These are phyloP conservation scores for Rhinopithecus roxellana DNA, from an alignment of 2,113 vertebrate genomes.

Conservation along the genomic window DNA sequence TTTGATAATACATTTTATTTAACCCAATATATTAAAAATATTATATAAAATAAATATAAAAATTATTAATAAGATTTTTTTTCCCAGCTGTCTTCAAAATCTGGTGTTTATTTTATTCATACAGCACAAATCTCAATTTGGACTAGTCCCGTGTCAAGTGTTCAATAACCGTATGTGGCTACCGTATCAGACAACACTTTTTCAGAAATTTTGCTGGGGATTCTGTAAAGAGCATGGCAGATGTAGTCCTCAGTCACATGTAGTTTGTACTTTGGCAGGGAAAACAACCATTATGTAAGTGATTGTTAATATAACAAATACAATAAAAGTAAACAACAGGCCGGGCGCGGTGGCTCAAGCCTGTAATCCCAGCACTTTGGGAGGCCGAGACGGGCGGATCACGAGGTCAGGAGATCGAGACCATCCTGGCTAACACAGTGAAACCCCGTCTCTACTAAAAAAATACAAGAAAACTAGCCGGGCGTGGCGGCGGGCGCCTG, in stretches of 20 bases:
- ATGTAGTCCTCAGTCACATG: background rate
- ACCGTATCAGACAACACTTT: background rate
- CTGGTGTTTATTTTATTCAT: background rate
- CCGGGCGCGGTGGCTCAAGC: too few species aligned
- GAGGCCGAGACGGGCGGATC: too few species aligned
- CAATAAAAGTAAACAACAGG: background rate
- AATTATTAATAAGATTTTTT: background rate
- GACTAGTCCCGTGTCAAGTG: background rate
- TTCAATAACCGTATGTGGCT: background rate
- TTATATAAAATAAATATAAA: background rate
- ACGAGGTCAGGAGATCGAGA: too few species aligned
- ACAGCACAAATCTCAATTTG: background rate
- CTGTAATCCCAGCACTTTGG: too few species aligned
- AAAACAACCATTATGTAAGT: background rate
- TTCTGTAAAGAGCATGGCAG: background rate
- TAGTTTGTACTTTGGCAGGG: background rate
- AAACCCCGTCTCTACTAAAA: too few species aligned
- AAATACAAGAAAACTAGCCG: too few species aligned
- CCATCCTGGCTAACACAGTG: too few species aligned
- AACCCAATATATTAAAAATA: background rate
- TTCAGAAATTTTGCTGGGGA: background rate
- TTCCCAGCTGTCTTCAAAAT: background rate
- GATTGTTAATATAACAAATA: background rate
- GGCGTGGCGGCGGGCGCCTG: too few species aligned
- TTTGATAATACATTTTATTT: background rate